Evolutionary conservation across 2,888 invertebrate species (phyloP).

Genomic region (Lamproptera curius): DNA sequence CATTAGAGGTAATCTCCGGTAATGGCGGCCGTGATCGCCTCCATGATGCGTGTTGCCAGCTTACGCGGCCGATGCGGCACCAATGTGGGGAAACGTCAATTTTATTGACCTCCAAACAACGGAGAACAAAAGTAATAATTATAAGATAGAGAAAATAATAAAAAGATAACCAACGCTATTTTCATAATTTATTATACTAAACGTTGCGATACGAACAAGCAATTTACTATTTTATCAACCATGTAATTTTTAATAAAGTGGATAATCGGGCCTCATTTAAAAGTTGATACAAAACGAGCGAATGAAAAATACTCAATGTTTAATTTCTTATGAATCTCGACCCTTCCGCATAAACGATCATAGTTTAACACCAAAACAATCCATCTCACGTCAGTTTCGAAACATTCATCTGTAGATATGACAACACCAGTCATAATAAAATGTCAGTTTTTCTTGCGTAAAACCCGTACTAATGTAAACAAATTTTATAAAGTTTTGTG

Average conservation of each 20-base stretch:
- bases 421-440: conserved; percentile 13
- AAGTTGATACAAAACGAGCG: too few relatives aligned
- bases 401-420: conserved; percentile 6
- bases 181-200: too few relatives aligned
- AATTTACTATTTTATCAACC: too few relatives aligned
- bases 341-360: neutral
- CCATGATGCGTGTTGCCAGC: conserved; percentile 49
- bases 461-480: conserved; percentile 5
- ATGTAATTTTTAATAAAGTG: too few relatives aligned
- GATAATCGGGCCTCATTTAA: too few relatives aligned
- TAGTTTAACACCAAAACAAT: neutral
- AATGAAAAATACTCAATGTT: neutral
- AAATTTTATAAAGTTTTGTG: conserved; percentile 16
- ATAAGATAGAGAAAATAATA: conserved; percentile 4
- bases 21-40: conserved; percentile 54
- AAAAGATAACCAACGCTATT: too few relatives aligned
- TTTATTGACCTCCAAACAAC: neutral
- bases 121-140: conserved; percentile 4
- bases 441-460: conserved; percentile 6
- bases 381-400: neutral
- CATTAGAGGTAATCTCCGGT: conserved; percentile 70
- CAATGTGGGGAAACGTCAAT: conserved; percentile 13
- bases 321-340: neutral
- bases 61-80: conserved; percentile 28
- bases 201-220: too few relatives aligned